These are phyloP conservation scores for Bovichtus diacanthus DNA, from an alignment of 2,797 vertebrate genomes.

Conservation along the genomic window DNA sequence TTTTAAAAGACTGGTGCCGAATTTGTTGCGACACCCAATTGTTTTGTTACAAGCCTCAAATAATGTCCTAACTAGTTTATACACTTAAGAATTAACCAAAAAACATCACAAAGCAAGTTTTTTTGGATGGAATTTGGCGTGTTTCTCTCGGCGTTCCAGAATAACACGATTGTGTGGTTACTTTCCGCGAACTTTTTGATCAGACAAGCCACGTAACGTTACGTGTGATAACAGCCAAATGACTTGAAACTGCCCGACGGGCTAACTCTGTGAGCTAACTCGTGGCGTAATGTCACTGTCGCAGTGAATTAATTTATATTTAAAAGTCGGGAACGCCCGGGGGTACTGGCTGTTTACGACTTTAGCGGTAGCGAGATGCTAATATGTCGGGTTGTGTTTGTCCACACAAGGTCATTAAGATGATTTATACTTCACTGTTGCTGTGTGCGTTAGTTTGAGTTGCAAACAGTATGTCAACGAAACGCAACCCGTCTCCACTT, in stretches of 20 bases:
- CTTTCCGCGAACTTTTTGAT: not conserved
- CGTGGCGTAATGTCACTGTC: not conserved
- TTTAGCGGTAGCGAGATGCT: conserved; percentile 52
- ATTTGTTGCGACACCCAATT: fast-evolving
- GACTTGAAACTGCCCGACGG: not conserved
- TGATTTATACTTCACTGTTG: not conserved
- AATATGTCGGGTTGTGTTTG: conserved; percentile 34
- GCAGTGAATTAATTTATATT: not conserved
- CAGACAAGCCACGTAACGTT: not conserved
- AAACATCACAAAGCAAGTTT: not conserved
- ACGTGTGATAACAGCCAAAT: not conserved
- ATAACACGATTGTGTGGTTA: not conserved
- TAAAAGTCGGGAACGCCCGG: conserved; percentile 2
- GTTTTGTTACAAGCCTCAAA: fast-evolving
- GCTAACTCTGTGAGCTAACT: no score
- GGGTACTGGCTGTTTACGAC: conserved; percentile 29
- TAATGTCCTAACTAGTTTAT: fast-evolving
- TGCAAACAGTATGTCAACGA: fast-evolving
- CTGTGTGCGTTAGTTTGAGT: not conserved
- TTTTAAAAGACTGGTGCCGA: fast-evolving
- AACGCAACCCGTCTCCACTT: fast-evolving
- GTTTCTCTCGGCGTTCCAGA: no score
- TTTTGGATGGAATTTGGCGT: no score
- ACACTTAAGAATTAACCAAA: fast-evolving
- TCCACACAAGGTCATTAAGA: conserved; percentile 63